Evolutionary conservation across 2,797 vertebrate genomes (phyloP), one percentile per base, ranked within the genome.

Genomic region (Vireo griseus): DNA sequence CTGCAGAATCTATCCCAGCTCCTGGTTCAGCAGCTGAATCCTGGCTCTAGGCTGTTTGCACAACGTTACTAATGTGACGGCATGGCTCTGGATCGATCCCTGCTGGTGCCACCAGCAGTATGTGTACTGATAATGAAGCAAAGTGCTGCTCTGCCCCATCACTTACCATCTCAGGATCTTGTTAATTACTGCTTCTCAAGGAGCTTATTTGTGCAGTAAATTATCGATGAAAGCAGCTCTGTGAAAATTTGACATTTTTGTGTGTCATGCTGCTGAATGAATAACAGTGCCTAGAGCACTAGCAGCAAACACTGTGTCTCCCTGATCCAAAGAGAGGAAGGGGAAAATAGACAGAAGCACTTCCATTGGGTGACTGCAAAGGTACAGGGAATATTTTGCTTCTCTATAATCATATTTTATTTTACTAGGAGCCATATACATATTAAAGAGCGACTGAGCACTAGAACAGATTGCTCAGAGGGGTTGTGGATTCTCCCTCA

Each of bases 141-240:
- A 55, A 87, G 11, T 21, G 31, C 29, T 59, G 47, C 62, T 82
- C 42, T 20, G 13, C 42, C 57, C 47, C 42, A 16, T 44, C 2
- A 1, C 58, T 50, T 58, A 16, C 54, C 31, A 13, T 44, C 58
- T 69, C 63, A 61, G 88, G 11, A 35, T 63, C 86, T 40, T 54
- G n/a, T 75, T 90, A 81, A 78, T 61, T 61, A 68, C 35, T 67
- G 13, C 62, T 86, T 65, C 76, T 90, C 58, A 66, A 90, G 54
- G 26, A 80, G 15, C 20, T 83, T 71, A 50, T 83, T 89, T 92
- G 48, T 80, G 40, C 47, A 28, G 28, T 51, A 73, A 88, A 86
- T 78, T 95, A 86, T 81, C 92, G 73, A 75, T 51, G 35, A 88
- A 81, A 24, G 37, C 44, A 73, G 33, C 9, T 66, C 82, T 35